Evolutionary conservation across 1,140 invertebrate species (phyloP).

Genomic region (Mizuhopecten yessoensis): DNA sequence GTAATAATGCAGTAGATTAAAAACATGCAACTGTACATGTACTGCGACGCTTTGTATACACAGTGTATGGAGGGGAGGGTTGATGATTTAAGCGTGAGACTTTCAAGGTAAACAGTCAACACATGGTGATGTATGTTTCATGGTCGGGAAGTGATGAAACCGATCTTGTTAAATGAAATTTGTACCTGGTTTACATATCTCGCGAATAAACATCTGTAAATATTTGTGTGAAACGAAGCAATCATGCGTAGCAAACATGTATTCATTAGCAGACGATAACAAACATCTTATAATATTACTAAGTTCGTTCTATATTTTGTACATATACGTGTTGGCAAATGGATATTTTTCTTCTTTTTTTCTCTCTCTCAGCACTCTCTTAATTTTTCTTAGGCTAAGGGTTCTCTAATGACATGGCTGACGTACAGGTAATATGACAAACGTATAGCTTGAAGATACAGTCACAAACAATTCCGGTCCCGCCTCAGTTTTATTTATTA

Average conservation of each 20-base stretch:
- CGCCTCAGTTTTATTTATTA: conserved; percentile 7
- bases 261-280: not conserved
- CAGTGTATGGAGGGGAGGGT: too few relatives aligned
- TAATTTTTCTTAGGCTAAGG: not conserved
- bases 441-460: not conserved
- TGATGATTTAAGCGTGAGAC: too few relatives aligned
- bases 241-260: not conserved
- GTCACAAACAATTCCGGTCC: not conserved
- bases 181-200: not conserved
- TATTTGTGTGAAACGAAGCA: not conserved
- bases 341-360: too few relatives aligned
- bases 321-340: too few relatives aligned
- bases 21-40: too few relatives aligned
- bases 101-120: too few relatives aligned
- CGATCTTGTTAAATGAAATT: not conserved
- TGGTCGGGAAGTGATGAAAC: not conserved
- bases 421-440: not conserved
- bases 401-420: not conserved
- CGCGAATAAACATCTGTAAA: not conserved
- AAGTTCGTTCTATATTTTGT: not conserved
- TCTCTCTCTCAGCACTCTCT: too few relatives aligned
- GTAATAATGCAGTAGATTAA: too few relatives aligned
- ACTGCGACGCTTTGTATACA: too few relatives aligned
- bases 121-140: not conserved
- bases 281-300: not conserved